Percentiles rank a stretch among this genome's conserved stretches.
These are phyloP conservation scores for Myotis pilosus DNA, from an alignment of 2,797 vertebrate genomes.

Conservation along the genomic window DNA sequence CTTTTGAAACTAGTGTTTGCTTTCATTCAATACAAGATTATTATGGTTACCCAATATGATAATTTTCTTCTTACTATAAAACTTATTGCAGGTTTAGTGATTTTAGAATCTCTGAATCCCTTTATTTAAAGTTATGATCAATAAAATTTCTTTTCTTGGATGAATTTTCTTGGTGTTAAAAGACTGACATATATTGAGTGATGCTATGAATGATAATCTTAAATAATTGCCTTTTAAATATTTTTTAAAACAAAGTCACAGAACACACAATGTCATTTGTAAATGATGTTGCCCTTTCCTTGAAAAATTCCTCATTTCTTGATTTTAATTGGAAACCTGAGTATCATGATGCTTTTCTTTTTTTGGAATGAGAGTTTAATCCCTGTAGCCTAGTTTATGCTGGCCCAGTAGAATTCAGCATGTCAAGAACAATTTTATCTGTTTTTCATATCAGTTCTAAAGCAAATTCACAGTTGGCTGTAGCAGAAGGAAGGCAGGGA, in stretches of 20 bases:
- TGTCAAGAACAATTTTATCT: conserved; percentile 50
- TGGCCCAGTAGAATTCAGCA: conserved; percentile 41
- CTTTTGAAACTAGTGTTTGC: conserved; percentile 15
- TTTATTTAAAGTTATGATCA: conserved; percentile 13
- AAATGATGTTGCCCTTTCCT: conserved; percentile 5
- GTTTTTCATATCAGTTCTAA: conserved; percentile 58
- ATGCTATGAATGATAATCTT: background rate
- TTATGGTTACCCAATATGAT: conserved; percentile 1
- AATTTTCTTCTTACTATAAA: conserved; percentile 32
- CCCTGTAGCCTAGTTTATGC: conserved; percentile 1
- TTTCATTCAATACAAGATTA: conserved; percentile 42
- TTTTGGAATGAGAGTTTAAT: conserved; percentile 37
- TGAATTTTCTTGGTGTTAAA: conserved; percentile 32
- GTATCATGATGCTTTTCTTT: background rate
- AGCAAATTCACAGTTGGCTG: conserved; percentile 55
- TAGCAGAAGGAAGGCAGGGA: conserved; percentile 60
- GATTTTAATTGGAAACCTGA: conserved; percentile 44
- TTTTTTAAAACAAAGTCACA: conserved; percentile 16
- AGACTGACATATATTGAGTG: background rate
- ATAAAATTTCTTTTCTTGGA: conserved; percentile 2
- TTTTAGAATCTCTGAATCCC: conserved; percentile 4
- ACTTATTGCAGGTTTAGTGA: background rate
- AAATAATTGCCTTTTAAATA: conserved; percentile 43
- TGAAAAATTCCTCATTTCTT: conserved; percentile 19
- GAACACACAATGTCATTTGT: background rate